phyloP scores from a whole-genome alignment of 2,113 vertebrate genomes.

The Callipepla californica region DNA sequence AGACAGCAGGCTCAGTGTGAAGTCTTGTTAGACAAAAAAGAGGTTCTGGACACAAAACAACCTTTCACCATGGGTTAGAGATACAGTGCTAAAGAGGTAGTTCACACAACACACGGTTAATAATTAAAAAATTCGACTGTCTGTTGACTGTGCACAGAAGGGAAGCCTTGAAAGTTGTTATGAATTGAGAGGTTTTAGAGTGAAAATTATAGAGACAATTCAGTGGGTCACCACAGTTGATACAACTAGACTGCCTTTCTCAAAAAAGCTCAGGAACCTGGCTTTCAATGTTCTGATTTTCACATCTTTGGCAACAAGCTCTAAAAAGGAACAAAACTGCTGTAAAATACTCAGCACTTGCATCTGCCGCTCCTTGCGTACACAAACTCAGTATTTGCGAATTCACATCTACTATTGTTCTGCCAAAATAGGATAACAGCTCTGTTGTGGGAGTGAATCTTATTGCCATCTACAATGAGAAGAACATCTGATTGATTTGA shows the following conservation, averaged over 20 bases:
- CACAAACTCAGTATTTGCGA: background rate
- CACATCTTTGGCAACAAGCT: background rate
- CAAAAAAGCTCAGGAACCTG: constrained; percentile 2
- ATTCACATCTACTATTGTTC: background rate
- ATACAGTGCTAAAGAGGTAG: constrained; percentile 5
- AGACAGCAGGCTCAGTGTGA: constrained; percentile 46
- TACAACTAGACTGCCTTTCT: background rate
- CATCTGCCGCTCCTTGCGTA: background rate
- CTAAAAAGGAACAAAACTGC: background rate
- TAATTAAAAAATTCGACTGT: constrained; percentile 19
- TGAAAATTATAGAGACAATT: background rate
- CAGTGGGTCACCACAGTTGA: background rate
- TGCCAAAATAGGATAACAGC: background rate
- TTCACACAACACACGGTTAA: constrained; percentile 28
- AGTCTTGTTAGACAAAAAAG: constrained; percentile 56
- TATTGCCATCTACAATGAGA: background rate
- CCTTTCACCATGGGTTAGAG: constrained; percentile 29
- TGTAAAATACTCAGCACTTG: background rate
- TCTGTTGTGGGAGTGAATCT: background rate
- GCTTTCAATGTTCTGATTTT: background rate
- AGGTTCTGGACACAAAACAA: constrained; percentile 46
- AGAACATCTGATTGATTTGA: constrained; percentile 23
- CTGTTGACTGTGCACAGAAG: background rate
- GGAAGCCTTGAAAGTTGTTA: background rate
- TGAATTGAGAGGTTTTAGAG: background rate